A percentile compares a stretch with the other conserved stretches of the same genome.
These are phyloP conservation scores for Cydia pomonella DNA, from an alignment of 1,140 invertebrate genomes.

Conservation along the genomic window DNA sequence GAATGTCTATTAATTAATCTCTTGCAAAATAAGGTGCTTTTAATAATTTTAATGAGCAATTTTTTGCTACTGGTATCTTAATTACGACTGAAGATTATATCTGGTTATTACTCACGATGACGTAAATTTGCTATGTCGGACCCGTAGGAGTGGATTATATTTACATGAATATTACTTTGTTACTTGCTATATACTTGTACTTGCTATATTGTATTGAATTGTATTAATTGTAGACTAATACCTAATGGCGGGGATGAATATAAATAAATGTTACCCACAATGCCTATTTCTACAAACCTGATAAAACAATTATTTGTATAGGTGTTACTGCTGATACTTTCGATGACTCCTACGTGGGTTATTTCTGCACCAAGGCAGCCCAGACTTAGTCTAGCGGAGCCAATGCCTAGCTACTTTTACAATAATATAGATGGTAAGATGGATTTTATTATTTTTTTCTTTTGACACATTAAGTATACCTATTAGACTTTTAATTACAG, in stretches of 20 bases:
- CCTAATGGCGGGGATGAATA: too few relatives aligned
- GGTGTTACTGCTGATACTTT: slow-evolving; percentile 39
- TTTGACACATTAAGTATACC: not conserved
- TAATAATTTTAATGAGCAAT: not conserved
- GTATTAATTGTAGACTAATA: not conserved
- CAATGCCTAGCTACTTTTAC: slow-evolving; percentile 52
- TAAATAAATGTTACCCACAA: not conserved
- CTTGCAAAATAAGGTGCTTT: not conserved
- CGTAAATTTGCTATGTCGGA: slow-evolving; percentile 35
- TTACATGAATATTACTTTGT: not conserved
- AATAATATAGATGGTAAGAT: slow-evolving; percentile 54
- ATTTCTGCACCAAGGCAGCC: slow-evolving; percentile 44
- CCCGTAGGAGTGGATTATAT: not conserved
- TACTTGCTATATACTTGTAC: not conserved
- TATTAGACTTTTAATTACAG: too few relatives aligned
- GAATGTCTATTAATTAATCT: not conserved
- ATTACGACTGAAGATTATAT: slow-evolving; percentile 39
- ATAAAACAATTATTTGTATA: slow-evolving; percentile 36
- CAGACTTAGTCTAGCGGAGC: slow-evolving; percentile 55
- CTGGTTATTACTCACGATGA: slow-evolving; percentile 45
- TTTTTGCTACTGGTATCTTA: not conserved
- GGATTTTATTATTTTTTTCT: not conserved
- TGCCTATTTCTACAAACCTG: not conserved
- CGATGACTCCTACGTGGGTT: slow-evolving; percentile 15
- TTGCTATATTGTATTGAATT: too few relatives aligned